Conservation (phyloP, 2,113 vertebrate species). For the Corythaeola cristata region DNA sequence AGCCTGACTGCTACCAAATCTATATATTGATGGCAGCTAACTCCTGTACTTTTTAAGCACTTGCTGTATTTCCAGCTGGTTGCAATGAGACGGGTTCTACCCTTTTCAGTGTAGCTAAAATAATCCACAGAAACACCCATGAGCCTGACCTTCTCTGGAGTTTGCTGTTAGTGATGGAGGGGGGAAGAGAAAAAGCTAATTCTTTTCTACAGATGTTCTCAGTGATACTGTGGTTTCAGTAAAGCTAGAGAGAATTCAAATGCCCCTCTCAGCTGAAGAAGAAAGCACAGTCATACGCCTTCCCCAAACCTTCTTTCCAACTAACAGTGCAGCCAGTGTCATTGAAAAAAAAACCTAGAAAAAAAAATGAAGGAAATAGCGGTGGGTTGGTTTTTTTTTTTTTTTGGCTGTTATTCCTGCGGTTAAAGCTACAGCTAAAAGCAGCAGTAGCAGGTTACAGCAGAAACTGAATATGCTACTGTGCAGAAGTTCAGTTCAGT, state of each 20-base stretch:
- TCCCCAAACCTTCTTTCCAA: background rate
- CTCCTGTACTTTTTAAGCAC: background rate
- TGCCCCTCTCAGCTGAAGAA: constrained; percentile 17
- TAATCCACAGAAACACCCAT: background rate
- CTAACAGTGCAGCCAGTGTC: constrained; percentile 48
- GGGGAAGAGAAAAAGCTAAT: background rate
- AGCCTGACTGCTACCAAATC: background rate
- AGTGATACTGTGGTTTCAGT: background rate
- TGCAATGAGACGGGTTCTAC: background rate
- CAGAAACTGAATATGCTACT: constrained; percentile 51
- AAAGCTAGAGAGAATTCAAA: background rate
- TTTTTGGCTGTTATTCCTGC: background rate
- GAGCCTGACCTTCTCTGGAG: background rate
- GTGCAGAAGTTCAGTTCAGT: constrained; percentile 7
- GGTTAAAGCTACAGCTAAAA: constrained; percentile 48
- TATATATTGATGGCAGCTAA: background rate
- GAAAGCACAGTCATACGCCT: background rate
- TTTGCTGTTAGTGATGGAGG: background rate
- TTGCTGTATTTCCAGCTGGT: background rate
- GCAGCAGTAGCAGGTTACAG: constrained; percentile 26
- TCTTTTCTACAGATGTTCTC: background rate
- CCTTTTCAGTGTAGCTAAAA: background rate
- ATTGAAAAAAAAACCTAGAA: background rate
- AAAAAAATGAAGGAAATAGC: background rate
- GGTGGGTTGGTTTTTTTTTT: rapidly evolving